These are phyloP conservation scores for Poeciliopsis presidionis DNA, from an alignment of 2,797 vertebrate genomes.

Conservation along the genomic window DNA sequence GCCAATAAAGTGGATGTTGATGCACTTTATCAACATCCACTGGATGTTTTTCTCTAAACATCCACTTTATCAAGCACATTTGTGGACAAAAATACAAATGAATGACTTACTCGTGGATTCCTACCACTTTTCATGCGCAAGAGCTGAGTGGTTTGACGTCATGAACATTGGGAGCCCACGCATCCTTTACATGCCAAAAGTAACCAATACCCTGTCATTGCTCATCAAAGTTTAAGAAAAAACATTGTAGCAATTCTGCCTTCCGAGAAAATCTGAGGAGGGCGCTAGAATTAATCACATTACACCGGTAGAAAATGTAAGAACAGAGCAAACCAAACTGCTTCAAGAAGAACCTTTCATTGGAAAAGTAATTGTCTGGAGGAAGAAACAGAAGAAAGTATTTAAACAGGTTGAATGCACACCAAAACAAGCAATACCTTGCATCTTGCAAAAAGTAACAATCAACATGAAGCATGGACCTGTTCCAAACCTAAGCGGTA, in stretches of 20 bases:
- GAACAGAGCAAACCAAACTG: slow-evolving; percentile 41
- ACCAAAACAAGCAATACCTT: slow-evolving; percentile 22
- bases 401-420: slow-evolving; percentile 17
- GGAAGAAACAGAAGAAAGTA: slow-evolving; percentile 22
- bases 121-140: slow-evolving; percentile 52
- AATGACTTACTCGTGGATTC: slow-evolving; percentile 50
- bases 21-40: too few species aligned
- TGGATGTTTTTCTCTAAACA: background rate
- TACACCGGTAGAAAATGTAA: slow-evolving; percentile 50
- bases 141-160: slow-evolving; percentile 60
- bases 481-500: slow-evolving; percentile 63
- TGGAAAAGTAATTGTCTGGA: slow-evolving; percentile 30
- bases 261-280: slow-evolving; percentile 53
- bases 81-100: slow-evolving; percentile 60
- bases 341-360: slow-evolving; percentile 51
- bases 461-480: slow-evolving; percentile 46
- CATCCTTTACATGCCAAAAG: slow-evolving; percentile 68
- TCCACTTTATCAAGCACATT: slow-evolving; percentile 57
- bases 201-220: slow-evolving; percentile 68
- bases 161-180: slow-evolving; percentile 68
- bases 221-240: slow-evolving; percentile 69
- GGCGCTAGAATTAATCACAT: slow-evolving; percentile 69
- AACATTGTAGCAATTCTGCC: slow-evolving; percentile 52
- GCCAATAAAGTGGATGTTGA: slow-evolving; percentile 41
- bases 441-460: slow-evolving; percentile 47